Conservation (phyloP, 35 echinoderm and acorn worm species). For the Apostichopus californicus region DNA sequence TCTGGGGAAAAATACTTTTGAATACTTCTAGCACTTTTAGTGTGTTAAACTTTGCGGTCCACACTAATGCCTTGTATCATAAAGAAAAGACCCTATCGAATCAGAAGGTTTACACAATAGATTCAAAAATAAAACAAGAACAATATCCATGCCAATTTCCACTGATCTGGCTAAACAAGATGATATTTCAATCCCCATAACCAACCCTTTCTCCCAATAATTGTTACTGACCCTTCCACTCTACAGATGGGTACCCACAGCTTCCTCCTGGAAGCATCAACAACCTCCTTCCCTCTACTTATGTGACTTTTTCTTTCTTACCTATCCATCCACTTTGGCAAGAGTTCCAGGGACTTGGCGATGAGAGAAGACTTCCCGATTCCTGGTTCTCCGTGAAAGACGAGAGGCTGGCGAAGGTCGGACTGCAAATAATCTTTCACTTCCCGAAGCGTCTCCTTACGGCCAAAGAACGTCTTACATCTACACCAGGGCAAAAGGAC, state of each 20-base stretch:
- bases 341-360: slow-evolving; percentile 78
- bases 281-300: no score
- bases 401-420: slow-evolving; percentile 45
- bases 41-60: no score
- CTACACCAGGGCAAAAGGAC: slow-evolving; percentile 17
- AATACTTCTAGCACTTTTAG: no score
- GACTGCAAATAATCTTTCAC: slow-evolving; percentile 70
- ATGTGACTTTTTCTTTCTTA: not conserved
- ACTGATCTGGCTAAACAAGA: not conserved
- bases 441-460: slow-evolving; percentile 54
- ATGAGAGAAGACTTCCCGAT: slow-evolving; percentile 82
- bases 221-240: not conserved
- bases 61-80: no score
- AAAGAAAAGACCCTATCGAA: no score
- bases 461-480: slow-evolving; percentile 74
- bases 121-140: not conserved
- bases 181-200: not conserved
- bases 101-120: not conserved
- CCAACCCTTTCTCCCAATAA: not conserved
- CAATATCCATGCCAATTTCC: not conserved
- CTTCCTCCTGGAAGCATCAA: no score
- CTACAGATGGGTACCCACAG: not conserved
- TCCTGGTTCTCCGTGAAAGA: slow-evolving; percentile 76
- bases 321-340: slow-evolving; percentile 73
- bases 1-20: no score